Conservation (phyloP, 1,140 invertebrate genomes). For the Drosophila aff. region DNA sequence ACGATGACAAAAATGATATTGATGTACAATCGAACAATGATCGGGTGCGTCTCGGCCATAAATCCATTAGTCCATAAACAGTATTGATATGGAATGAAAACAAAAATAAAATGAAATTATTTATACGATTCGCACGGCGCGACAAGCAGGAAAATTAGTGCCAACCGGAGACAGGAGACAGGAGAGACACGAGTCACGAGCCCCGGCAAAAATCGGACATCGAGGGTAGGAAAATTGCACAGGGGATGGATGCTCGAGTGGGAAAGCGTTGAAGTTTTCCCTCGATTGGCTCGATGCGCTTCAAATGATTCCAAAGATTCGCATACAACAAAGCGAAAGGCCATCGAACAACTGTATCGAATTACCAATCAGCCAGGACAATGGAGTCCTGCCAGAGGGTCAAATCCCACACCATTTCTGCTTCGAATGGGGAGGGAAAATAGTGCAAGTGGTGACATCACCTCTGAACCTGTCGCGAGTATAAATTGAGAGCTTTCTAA, state of each 20-base stretch:
- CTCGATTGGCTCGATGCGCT: conserved; percentile 79
- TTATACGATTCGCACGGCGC: conserved; percentile 79
- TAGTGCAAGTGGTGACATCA: conserved; percentile 62
- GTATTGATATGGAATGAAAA: conserved; percentile 73
- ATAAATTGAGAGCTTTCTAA: background rate
- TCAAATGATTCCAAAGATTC: conserved; percentile 71
- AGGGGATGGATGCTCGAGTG: conserved; percentile 21
- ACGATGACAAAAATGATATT: conserved; percentile 67
- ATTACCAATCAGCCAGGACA: conserved; percentile 80
- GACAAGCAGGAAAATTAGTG: conserved; percentile 82
- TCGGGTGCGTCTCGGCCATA: conserved; percentile 54
- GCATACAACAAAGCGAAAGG: conserved; percentile 66
- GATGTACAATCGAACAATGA: conserved; percentile 62
- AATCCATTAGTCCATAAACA: conserved; percentile 83
- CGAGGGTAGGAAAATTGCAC: conserved; percentile 17
- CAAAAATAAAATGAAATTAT: conserved; percentile 75
- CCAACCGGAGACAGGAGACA: conserved; percentile 50
- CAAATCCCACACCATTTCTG: conserved; percentile 10
- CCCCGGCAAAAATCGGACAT: conserved; percentile 15
- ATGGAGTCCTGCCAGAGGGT: conserved; percentile 31
- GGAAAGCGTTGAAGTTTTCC: conserved; percentile 41
- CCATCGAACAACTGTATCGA: conserved; percentile 81
- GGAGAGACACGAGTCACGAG: conserved; percentile 5
- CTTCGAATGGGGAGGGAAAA: background rate
- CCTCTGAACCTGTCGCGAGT: conserved; percentile 50